Evolutionary conservation across 1,140 invertebrate genomes (phyloP), one percentile per base, ranked within the genome.

Genomic region (Dreissena rostriformis): DNA sequence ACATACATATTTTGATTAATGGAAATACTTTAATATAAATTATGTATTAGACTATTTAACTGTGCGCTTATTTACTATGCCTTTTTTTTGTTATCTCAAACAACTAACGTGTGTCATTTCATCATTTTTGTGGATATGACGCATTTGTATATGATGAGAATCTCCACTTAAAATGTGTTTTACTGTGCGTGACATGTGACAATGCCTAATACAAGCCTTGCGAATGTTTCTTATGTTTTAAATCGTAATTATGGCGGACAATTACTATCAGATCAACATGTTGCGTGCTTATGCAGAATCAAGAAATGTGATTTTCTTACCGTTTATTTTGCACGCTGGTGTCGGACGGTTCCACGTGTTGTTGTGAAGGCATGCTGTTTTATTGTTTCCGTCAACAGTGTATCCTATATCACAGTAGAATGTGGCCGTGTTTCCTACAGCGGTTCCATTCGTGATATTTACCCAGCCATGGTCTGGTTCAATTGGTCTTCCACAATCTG

Each of bases 401-500:
- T 77, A 77, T 11, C 75, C 75, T 49, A 17, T 61, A 22, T 77
- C 22, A 49, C 75, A 77, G 14, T 6, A 63, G 29, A 66, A 66
- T 14, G n/a, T 51, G 0, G 29, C 75, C 39, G 28, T 66, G 19
- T 53, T 12, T 5, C 66, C 49, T 26, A 65, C 63, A 5, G 28
- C 49, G 29, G 75, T 77, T 49, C 73, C 73, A 24, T 24, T 29
- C 15, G 29, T 10, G 15, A 19, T 66, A n/a, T 51, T 51, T 0
- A 61, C 28, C 17, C 26, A 24, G 22, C 55, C 75, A 77, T 77
- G 29, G 0, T n/a, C 24, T 12, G 61, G 75, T n/a, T 17, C n/a
- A 12, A 1, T n/a, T 10, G 61, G 29, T 19, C 29, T n/a, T 49
- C 75, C 75, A 66, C 75, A 77, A n/a, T 77, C 75, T 77, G 39